Base-by-base conservation (phyloP, 2,113 vertebrate genomes). In the Triplophysa siluroides region DNA sequence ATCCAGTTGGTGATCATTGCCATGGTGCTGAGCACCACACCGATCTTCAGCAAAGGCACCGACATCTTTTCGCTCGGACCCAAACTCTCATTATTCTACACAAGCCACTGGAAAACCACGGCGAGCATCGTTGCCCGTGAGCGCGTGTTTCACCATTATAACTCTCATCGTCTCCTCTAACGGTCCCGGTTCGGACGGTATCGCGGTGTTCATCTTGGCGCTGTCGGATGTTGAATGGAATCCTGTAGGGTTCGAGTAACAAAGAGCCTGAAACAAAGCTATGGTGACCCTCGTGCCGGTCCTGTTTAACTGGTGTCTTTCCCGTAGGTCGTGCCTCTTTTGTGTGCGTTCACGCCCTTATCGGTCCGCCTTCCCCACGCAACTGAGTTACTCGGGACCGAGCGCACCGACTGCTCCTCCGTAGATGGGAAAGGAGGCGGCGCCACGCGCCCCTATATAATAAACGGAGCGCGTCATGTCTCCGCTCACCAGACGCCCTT, bases 1-100 rank as follows among this genome's bases (percentile, higher is more conserved):
- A 99, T 97, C 97, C 97, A 99, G 95, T 98, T 99, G 93, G 96
- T 98, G 90, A 99, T 98, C 96, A 98, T 97, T 83, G 96, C 96
- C 97, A 98, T 98, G 91, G 96, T 98, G 94, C 97, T 99, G 82
- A 99, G 96, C 92, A 99, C 96, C 81, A 97, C 96, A 86, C 97
- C 97, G 91, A 98, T 96, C 94, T 98, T 98, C 75, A 98, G 93
- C 92, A 98, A 90, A 89, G 96, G 96, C 91, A 97, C 95, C 90
- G 96, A 95, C 96, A 98, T 98, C 87, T 92, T 92, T 91, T 91
- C 92, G 87, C 88, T 84, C 83, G 83, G 83, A 83, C 78, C 90
- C 91, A 87, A 85, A 87, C 93, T 93, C 92, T 94, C 94, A 95
- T 58, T 58, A 58, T 95, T 93, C 94, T 88, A 93, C 90, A 81